Evolutionary conservation across 2,113 vertebrate species (phyloP).

Genomic region (Eurypyga helias): DNA sequence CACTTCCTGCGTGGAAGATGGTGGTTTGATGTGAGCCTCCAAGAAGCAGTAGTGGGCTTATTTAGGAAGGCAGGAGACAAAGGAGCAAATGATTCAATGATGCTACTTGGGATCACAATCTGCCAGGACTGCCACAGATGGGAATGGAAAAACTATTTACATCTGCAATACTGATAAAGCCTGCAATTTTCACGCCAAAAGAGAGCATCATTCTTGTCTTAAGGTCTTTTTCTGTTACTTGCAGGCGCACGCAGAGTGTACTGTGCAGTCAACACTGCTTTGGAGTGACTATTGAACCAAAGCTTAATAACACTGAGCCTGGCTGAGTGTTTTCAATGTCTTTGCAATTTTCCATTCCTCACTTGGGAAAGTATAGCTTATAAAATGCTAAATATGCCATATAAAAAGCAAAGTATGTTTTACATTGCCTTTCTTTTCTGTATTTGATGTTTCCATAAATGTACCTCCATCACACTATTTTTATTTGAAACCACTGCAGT

Average conservation of each 20-base stretch:
- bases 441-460: constrained; percentile 58
- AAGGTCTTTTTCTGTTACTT: background rate
- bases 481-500: constrained; percentile 32
- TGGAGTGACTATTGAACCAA: background rate
- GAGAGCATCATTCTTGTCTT: background rate
- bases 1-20: background rate
- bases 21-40: background rate
- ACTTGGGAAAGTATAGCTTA: constrained; percentile 24
- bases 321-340: background rate
- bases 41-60: background rate
- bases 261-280: background rate
- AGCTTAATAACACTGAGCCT: background rate
- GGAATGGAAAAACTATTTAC: background rate
- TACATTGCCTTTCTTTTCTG: constrained; percentile 39
- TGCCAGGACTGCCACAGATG: background rate
- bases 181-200: background rate
- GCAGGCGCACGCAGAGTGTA: background rate
- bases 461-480: constrained; percentile 22
- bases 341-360: constrained; percentile 34
- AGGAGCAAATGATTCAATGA: background rate
- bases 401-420: constrained; percentile 41
- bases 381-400: constrained; percentile 30
- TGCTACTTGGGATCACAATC: rapidly evolving
- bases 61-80: background rate
- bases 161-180: background rate